These are phyloP conservation scores for Puma concolor DNA, from an alignment of 2,113 vertebrate species.

Conservation along the genomic window DNA sequence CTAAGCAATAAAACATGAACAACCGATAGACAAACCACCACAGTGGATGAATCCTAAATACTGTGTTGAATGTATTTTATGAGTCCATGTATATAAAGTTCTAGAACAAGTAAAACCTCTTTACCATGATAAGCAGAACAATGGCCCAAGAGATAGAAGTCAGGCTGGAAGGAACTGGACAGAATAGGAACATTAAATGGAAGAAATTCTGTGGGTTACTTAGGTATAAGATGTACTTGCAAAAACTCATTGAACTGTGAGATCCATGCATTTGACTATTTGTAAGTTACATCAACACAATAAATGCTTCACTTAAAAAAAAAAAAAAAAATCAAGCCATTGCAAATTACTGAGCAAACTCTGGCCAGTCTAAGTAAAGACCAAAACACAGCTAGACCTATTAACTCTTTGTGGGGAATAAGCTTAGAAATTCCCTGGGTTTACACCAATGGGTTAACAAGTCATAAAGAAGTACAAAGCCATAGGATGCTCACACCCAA, in stretches of 20 bases:
- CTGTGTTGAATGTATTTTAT: neutral
- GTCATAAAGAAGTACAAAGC: too few relatives aligned
- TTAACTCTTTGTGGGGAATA: neutral
- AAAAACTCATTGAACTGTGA: neutral
- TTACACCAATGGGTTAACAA: too few relatives aligned
- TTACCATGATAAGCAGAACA: neutral
- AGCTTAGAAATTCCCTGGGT: too few relatives aligned
- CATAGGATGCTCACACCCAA: too few relatives aligned
- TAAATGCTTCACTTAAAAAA: neutral
- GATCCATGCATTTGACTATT: neutral
- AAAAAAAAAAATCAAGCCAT: neutral
- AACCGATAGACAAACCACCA: neutral
- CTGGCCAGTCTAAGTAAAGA: neutral
- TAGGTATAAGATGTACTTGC: neutral
- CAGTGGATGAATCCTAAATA: neutral
- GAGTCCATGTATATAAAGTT: neutral
- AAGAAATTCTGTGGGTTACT: neutral
- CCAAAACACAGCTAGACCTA: neutral
- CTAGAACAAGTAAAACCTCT: neutral
- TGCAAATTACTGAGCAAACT: neutral
- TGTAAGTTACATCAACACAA: neutral
- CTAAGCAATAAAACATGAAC: neutral
- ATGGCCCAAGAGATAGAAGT: neutral
- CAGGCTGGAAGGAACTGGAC: neutral
- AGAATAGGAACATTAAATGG: neutral